Evolutionary conservation across 1,140 invertebrate genomes (phyloP).

Genomic region (Drosophila willistoni): DNA sequence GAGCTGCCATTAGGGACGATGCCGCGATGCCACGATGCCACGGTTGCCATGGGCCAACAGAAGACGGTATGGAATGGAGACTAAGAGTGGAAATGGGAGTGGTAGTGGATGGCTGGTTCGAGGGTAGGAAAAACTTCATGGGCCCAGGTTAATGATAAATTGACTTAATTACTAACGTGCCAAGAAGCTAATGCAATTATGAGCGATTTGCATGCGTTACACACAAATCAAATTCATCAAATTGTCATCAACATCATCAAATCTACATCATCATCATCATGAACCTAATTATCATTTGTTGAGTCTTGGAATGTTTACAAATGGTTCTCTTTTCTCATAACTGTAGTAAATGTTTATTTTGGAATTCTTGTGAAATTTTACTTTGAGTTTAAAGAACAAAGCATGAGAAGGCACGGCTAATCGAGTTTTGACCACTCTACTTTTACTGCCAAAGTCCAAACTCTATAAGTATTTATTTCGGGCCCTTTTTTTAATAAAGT

Average conservation of each 20-base stretch:
- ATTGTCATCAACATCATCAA: conserved; percentile 2
- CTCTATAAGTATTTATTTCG: not conserved
- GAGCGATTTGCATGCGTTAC: conserved; percentile 63
- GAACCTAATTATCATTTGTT: not conserved
- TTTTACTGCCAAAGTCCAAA: too few relatives aligned
- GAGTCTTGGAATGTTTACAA: too few relatives aligned
- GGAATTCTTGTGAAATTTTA: too few relatives aligned
- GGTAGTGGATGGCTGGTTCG: too few relatives aligned
- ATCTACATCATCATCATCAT: not conserved
- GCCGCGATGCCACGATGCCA: conserved; percentile 46
- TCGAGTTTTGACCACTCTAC: too few relatives aligned
- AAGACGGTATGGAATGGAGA: not conserved
- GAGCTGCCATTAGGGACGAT: conserved; percentile 74
- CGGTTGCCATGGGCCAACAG: not conserved
- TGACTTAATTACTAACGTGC: conserved; percentile 79
- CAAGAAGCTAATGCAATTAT: conserved; percentile 67
- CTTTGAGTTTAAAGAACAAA: too few relatives aligned
- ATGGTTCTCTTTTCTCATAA: too few relatives aligned
- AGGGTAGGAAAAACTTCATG: conserved; percentile 19
- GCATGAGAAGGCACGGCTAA: too few relatives aligned
- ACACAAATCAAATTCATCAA: conserved; percentile 19
- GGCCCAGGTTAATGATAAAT: conserved; percentile 72
- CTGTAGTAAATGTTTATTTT: too few relatives aligned
- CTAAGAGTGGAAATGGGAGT: too few relatives aligned
- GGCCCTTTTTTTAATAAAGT: conserved; percentile 1